These are phyloP conservation scores for Pristionchus mayeri DNA, from an alignment of 2,888 invertebrate species.

Conservation along the genomic window DNA sequence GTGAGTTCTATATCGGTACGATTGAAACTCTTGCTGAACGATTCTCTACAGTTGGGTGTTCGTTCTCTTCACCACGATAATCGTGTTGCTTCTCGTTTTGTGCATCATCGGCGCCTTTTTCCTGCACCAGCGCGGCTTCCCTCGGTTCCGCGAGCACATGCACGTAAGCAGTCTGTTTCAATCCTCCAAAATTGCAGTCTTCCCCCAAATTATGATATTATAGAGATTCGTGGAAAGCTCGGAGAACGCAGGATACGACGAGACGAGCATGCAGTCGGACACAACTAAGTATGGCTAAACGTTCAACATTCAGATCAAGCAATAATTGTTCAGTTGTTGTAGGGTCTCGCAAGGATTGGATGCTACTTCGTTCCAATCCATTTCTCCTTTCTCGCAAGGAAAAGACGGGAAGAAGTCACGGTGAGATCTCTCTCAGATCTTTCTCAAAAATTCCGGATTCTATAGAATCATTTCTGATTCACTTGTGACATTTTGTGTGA, in stretches of 20 bases:
- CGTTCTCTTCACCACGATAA: conserved; percentile 2
- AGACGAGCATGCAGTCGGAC: neutral
- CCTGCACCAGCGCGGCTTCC: conserved; percentile 40
- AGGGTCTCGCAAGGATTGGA: conserved; percentile 11
- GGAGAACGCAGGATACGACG: conserved; percentile 42
- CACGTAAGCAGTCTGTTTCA: conserved; percentile 5
- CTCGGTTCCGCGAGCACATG: conserved; percentile 1
- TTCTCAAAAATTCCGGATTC: too few relatives aligned
- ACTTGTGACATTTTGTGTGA: neutral
- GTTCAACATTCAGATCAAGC: neutral
- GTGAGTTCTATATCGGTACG: neutral
- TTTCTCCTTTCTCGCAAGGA: neutral
- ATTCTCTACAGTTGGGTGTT: conserved; percentile 46
- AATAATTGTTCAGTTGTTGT: neutral
- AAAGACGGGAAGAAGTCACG: neutral
- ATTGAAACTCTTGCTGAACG: neutral
- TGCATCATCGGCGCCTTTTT: conserved; percentile 4
- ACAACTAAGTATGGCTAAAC: neutral
- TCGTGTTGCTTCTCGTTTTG: conserved; percentile 13
- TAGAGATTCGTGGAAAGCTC: conserved; percentile 32
- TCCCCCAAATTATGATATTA: neutral
- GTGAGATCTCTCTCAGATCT: too few relatives aligned
- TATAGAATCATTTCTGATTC: neutral
- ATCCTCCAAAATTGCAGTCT: neutral
- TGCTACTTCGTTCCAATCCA: neutral